Conservation (phyloP, 2,888 invertebrate genomes). For the Lasioglossum vierecki region DNA sequence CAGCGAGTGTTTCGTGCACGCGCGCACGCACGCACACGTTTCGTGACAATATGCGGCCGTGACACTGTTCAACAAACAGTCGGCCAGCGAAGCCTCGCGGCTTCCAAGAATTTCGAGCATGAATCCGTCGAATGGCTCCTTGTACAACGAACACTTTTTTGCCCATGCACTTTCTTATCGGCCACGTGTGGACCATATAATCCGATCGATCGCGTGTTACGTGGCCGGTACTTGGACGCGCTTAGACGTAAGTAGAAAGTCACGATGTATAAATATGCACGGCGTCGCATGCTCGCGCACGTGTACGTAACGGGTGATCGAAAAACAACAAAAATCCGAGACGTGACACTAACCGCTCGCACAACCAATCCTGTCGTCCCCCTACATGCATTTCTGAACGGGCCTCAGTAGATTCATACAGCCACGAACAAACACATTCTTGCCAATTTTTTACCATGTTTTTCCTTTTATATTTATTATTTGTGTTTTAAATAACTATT, state of each 20-base stretch:
- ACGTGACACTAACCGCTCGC: conserved; percentile 53
- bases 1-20: conserved; percentile 36
- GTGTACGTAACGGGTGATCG: conserved; percentile 61
- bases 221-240: conserved; percentile 38
- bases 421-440: not conserved
- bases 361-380: conserved; percentile 29
- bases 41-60: conserved; percentile 28
- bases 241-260: conserved; percentile 56
- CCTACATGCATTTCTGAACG: not conserved
- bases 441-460: not conserved
- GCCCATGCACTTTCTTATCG: conserved; percentile 45
- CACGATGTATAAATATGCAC: conserved; percentile 59
- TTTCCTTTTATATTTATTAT: not conserved
- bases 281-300: conserved; percentile 59
- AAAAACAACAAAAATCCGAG: conserved; percentile 38
- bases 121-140: not conserved
- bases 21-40: conserved; percentile 16
- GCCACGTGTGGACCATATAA: conserved; percentile 51
- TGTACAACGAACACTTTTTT: conserved; percentile 12
- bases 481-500: too few species aligned
- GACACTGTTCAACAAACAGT: conserved; percentile 1
- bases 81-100: not conserved
- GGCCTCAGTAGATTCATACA: not conserved
- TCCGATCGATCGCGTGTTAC: conserved; percentile 53
- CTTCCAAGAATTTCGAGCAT: not conserved